phyloP scores from a whole-genome alignment of 2,888 invertebrate species.

The Zhuqinia jingwanae region DNA sequence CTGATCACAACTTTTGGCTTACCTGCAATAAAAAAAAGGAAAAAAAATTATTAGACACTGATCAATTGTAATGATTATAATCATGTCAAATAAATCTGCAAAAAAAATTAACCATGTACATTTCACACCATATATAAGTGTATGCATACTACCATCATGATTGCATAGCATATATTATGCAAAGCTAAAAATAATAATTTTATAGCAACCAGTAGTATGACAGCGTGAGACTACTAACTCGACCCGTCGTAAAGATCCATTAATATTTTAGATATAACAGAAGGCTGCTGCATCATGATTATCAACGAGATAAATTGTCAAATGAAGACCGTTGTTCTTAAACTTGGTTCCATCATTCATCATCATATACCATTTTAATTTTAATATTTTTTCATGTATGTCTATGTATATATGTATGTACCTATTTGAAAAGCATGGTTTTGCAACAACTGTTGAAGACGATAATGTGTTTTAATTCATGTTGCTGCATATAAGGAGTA shows the following conservation, averaged over 20 bases:
- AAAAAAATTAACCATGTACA: too few relatives aligned
- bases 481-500: conserved; percentile 6
- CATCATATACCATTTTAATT: background rate
- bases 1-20: background rate
- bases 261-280: conserved; percentile 31
- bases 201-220: background rate
- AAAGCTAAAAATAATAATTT: conserved; percentile 40
- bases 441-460: background rate
- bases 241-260: conserved; percentile 24
- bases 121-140: background rate
- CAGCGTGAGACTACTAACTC: conserved; percentile 41
- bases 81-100: conserved; percentile 37
- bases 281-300: too few relatives aligned
- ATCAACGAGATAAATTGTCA: conserved; percentile 62
- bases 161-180: too few relatives aligned
- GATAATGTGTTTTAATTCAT: conserved; percentile 27
- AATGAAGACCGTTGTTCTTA: conserved; percentile 45
- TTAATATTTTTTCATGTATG: background rate
- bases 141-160: too few relatives aligned
- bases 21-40: conserved; percentile 44
- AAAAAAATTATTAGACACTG: conserved; percentile 20
- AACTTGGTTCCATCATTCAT: conserved; percentile 26
- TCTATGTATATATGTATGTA: too few relatives aligned
- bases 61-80: conserved; percentile 22
- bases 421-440: background rate